A percentile compares a stretch with the other conserved stretches of the same genome.
phyloP scores from a whole-genome alignment of 2,888 invertebrate genomes.

The Leuctra nigra region DNA sequence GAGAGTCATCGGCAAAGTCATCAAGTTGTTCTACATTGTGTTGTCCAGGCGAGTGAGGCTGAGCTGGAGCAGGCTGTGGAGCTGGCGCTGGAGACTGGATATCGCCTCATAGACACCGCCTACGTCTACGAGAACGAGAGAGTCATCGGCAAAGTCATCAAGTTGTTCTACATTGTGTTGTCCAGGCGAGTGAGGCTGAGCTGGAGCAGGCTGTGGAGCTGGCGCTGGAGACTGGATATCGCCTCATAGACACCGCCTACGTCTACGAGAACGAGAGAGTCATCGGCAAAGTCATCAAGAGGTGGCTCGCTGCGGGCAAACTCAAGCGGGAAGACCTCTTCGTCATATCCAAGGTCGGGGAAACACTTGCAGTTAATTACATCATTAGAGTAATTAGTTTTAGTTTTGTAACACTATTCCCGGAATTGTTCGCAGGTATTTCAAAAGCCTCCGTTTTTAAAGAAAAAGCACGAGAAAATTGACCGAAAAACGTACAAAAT shows the following conservation, averaged over 20 bases:
- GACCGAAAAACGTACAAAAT: too few relatives aligned
- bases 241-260: slow-evolving; percentile 75
- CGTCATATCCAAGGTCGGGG: slow-evolving; percentile 70
- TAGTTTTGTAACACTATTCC: too few relatives aligned
- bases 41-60: slow-evolving; percentile 38
- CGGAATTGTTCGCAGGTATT: too few relatives aligned
- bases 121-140: slow-evolving; percentile 70
- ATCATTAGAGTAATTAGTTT: too few relatives aligned
- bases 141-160: slow-evolving; percentile 61
- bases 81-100: slow-evolving; percentile 65
- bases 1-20: slow-evolving; percentile 61
- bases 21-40: slow-evolving; percentile 35
- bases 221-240: slow-evolving; percentile 70
- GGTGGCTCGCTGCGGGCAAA: slow-evolving; percentile 61
- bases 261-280: slow-evolving; percentile 70
- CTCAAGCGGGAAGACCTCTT: slow-evolving; percentile 71
- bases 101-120: slow-evolving; percentile 78
- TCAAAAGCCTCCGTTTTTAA: too few relatives aligned
- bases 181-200: slow-evolving; percentile 44
- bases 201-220: slow-evolving; percentile 58
- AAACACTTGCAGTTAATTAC: too few relatives aligned
- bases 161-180: too few relatives aligned
- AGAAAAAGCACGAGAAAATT: too few relatives aligned
- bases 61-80: slow-evolving; percentile 62
- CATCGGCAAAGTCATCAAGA: slow-evolving; percentile 64